Evolutionary conservation across 2,888 invertebrate species (phyloP), one percentile per base, ranked within the genome.

Genomic region (Xylota sylvarum): DNA sequence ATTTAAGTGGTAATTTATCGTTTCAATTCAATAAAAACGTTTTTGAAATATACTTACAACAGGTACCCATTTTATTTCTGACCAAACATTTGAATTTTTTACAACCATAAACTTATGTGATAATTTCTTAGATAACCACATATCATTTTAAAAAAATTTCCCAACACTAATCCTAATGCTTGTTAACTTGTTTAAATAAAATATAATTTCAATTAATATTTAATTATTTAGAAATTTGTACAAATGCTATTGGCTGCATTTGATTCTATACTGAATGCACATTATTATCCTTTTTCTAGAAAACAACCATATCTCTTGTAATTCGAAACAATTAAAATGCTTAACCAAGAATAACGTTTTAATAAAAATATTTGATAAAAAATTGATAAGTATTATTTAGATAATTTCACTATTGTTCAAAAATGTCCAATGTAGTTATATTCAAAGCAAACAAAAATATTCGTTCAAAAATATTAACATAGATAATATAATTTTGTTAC

Each of bases 401-500:
- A 50, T 50, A 56, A 46, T 37, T 58, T 37, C 35, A 27, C 32
- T 35, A 50, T 19, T 69, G 67, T 52, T 67, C 52, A 52, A 67
- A 52, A 50, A 67, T 52, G 67, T 77, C 77, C 77, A 77, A 35
- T 40, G 19, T 60, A 69, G 37, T 40, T 60, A 27, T 37, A 72
- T 27, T 10, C 9, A 12, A 60, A 27, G 17, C 30, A 70, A 19
- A 52, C 9, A 55, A 27, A 19, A 14, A 14, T 64, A 55, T 35
- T 62, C 35, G 40, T 55, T 78, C n/a, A 55, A 64, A 64, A 14
- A 32, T 55, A 32, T 1, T 32, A 40, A 52, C 6, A 69, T 50
- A 55, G 35, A 58, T 27, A 56, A 64, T 65, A 9, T 67, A 73
- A 48, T 76, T 76, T 82, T 69, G 64, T 76, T 62, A 62, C 32